Evolutionary conservation across 2,888 invertebrate species (phyloP), one percentile per base, ranked within the genome.

Genomic region (Napeogenes inachia): DNA sequence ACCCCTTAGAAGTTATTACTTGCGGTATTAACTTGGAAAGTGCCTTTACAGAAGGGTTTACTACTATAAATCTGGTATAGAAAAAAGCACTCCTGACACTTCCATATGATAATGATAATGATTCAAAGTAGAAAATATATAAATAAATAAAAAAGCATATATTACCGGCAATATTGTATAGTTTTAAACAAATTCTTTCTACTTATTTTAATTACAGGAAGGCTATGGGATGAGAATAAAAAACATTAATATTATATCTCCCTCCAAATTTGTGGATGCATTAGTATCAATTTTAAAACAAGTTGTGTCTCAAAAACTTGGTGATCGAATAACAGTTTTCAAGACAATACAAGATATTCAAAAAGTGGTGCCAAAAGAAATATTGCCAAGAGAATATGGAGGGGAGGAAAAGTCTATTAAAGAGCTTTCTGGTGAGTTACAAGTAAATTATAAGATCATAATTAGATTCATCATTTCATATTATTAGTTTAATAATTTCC

Each of bases 141-240:
- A 21, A 21, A 21, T 21, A 21, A 21, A 21, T 21, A 1, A 21
- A 21, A 21, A 21, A 21, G 21, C 1, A 21, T 21, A 21, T 21
- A 21, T 21, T 21, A 21, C 35, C 35, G 42, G 13, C 32, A 58
- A 53, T 50, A 6, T 30, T 45, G 12, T 42, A 54, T 13, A 33
- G n/a, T n/a, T 45, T n/a, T 33, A 56, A 45, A 30, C 13, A 59
- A 56, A 57, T 21, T 35, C 53, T 60, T 13, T n/a, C 21, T 21
- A 4, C 47, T 54, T 13, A 4, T 45, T 8, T 32, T 12, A 5
- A 32, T 66, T 69, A 54, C 56, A 73, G 83, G 75, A 81, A 64
- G 79, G 80, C 3, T 81, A 70, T 12, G 78, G 79, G 0, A 68
- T 76, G 45, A 72, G 76, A 65, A 0, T 85, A 3, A 82, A 81